These are phyloP conservation scores for Enchytraeus crypticus DNA, from an alignment of 2,888 invertebrate genomes.

Conservation along the genomic window DNA sequence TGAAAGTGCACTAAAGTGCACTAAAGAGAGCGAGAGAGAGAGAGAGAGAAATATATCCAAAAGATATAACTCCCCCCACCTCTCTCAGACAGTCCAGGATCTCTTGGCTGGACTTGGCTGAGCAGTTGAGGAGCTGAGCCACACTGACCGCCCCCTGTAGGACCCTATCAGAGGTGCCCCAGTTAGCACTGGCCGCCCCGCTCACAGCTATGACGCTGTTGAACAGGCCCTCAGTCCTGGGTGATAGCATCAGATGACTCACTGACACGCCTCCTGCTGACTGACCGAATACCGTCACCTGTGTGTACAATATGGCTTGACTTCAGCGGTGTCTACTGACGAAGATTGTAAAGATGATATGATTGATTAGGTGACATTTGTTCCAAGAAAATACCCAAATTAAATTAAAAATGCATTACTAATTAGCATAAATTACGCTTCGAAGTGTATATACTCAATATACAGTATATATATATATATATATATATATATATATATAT, in stretches of 20 bases:
- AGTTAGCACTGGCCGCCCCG: conserved; percentile 9
- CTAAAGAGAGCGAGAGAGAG: too few relatives aligned
- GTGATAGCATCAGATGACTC: conserved; percentile 19
- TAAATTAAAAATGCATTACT: too few relatives aligned
- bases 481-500: conserved; percentile 4
- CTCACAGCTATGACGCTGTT: conserved; percentile 18
- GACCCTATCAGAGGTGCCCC: conserved; percentile 1
- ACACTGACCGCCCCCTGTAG: conserved; percentile 6
- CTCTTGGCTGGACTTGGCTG: conserved; percentile 7
- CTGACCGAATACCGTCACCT: conserved; percentile 21
- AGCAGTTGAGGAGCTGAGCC: conserved; percentile 12
- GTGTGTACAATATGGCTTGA: too few relatives aligned
- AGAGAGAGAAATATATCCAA: too few relatives aligned
- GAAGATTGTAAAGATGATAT: too few relatives aligned
- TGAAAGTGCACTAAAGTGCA: too few relatives aligned
- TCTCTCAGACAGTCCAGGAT: conserved; percentile 18
- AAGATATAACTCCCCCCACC: too few relatives aligned
- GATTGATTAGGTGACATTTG: too few relatives aligned
- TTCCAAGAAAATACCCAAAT: too few relatives aligned
- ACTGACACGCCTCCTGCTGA: conserved; percentile 19
- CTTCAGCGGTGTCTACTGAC: too few relatives aligned
- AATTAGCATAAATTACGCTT: too few relatives aligned
- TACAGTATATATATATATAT: too few relatives aligned
- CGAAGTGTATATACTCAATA: background rate
- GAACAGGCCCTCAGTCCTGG: conserved; percentile 15